These are phyloP conservation scores for Lampris incognitus DNA, from an alignment of 2,113 vertebrate genomes.

Conservation along the genomic window DNA sequence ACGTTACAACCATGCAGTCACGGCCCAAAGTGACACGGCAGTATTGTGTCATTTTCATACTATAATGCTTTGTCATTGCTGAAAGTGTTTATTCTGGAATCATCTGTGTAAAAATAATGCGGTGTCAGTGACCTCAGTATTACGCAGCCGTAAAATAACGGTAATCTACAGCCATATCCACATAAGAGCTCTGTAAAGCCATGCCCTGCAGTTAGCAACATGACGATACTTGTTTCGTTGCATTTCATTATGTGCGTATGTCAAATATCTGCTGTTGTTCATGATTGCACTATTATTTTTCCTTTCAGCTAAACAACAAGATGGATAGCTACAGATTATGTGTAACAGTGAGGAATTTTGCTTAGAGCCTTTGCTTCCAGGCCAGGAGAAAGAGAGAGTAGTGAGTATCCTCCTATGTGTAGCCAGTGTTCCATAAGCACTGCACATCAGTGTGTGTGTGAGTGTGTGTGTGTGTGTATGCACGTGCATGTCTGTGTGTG, in stretches of 20 bases:
- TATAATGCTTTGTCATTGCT: constrained; percentile 11
- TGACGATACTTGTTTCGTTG: constrained; percentile 25
- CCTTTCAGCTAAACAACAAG: constrained; percentile 1
- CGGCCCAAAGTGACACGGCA: constrained; percentile 12
- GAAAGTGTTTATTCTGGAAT: constrained; percentile 6
- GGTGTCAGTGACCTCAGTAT: constrained; percentile 17
- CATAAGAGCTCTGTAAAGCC: constrained; percentile 20
- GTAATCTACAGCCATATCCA: constrained; percentile 2
- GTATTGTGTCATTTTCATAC: constrained; percentile 9
- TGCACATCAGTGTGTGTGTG: neutral
- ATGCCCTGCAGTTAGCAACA: constrained; percentile 6
- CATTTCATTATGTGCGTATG: constrained; percentile 13
- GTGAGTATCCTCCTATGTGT: neutral
- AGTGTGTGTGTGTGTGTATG: no score
- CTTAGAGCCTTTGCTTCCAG: neutral
- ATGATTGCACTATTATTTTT: constrained; percentile 38
- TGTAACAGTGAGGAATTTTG: neutral
- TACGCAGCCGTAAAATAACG: constrained; percentile 7
- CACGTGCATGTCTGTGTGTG: no score
- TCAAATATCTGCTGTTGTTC: constrained; percentile 34
- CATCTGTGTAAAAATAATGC: constrained; percentile 9
- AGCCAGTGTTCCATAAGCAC: neutral
- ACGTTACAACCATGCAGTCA: constrained; percentile 1
- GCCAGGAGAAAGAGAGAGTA: neutral
- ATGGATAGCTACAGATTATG: neutral